phyloP scores from a whole-genome alignment of 2,113 vertebrate species.

The Myiozetetes cayanensis region DNA sequence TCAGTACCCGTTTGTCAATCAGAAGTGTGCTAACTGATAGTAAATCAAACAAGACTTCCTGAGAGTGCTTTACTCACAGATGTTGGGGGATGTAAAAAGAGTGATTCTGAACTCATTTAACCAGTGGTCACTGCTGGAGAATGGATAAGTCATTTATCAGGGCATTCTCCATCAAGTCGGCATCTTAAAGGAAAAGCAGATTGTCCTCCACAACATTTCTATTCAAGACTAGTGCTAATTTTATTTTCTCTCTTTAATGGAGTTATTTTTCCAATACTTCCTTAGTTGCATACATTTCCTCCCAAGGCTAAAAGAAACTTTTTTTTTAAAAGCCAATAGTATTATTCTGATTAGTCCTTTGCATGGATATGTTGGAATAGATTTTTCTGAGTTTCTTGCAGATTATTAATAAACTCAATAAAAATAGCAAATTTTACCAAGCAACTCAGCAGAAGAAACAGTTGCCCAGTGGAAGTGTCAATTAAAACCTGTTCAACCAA shows the following conservation, averaged over 20 bases:
- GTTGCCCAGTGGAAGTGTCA: background rate
- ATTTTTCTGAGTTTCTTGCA: background rate
- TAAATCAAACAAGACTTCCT: background rate
- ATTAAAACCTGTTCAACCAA: background rate
- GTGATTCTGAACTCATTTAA: background rate
- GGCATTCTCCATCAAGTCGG: background rate
- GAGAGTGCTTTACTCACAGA: background rate
- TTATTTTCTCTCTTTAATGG: background rate
- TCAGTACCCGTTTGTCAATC: fast-evolving
- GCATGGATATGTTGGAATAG: background rate
- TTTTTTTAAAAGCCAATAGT: background rate
- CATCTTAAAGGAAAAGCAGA: background rate
- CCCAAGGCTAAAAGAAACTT: background rate
- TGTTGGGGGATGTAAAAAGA: background rate
- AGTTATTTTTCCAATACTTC: background rate
- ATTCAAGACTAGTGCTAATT: background rate
- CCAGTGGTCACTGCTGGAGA: background rate
- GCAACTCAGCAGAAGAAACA: background rate
- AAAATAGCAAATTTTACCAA: background rate
- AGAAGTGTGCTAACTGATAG: background rate
- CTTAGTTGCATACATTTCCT: background rate
- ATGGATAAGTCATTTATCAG: background rate
- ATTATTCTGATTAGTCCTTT: background rate
- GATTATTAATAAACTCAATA: background rate
- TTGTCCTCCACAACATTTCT: background rate